A percentile compares a stretch with the other conserved stretches of the same genome.
phyloP scores from a whole-genome alignment of 2,797 vertebrate genomes.

The Leptoclinus maculatus region DNA sequence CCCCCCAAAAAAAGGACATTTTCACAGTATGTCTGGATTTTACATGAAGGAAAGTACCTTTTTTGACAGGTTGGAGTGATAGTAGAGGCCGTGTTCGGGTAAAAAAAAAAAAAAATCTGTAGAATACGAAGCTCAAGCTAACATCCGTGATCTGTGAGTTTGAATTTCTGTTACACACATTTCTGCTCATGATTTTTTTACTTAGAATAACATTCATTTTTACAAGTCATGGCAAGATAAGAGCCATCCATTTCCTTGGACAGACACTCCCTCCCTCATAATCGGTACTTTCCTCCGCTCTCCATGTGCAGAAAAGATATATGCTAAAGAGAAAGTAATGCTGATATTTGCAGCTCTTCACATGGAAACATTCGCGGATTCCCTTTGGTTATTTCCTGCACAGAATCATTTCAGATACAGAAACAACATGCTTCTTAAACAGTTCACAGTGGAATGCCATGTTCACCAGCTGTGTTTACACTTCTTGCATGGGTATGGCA shows the following conservation, averaged over 20 bases:
- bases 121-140: conserved; percentile 9
- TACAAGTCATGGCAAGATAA: conserved; percentile 65
- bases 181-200: conserved; percentile 55
- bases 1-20: conserved; percentile 37
- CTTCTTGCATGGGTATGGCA: neutral
- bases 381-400: conserved; percentile 48
- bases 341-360: conserved; percentile 60
- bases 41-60: conserved; percentile 20
- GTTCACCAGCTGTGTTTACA: neutral
- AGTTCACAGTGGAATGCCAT: conserved; percentile 8
- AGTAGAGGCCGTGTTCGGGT: neutral
- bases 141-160: conserved; percentile 17
- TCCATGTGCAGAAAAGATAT: conserved; percentile 31
- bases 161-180: conserved; percentile 48
- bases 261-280: conserved; percentile 40
- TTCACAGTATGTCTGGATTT: conserved; percentile 18
- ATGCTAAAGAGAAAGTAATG: conserved; percentile 42
- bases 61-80: conserved; percentile 12
- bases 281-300: conserved; percentile 45
- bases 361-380: conserved; percentile 47
- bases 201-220: conserved; percentile 60
- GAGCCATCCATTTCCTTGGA: conserved; percentile 57
- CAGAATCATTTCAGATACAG: conserved; percentile 33
- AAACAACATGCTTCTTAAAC: neutral
- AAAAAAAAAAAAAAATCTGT: neutral